A percentile compares a stretch with the other conserved stretches of the same genome.
phyloP scores from a whole-genome alignment of 2,113 vertebrate genomes.

The Misgurnus anguillicaudatus region DNA sequence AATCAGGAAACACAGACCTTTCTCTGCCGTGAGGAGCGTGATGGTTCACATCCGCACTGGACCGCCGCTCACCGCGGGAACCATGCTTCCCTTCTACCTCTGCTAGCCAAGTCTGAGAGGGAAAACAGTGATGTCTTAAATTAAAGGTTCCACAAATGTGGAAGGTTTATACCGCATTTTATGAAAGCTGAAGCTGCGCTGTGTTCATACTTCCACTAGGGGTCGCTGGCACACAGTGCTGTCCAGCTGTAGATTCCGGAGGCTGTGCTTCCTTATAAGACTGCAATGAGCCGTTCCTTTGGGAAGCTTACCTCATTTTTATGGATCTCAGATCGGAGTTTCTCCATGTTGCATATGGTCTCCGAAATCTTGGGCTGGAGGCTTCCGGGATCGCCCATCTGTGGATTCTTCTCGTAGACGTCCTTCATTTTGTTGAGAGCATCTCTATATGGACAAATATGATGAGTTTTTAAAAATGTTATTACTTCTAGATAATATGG shows the following conservation, averaged over 20 bases:
- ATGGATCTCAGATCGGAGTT: constrained; percentile 93
- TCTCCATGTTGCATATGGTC: constrained; percentile 95
- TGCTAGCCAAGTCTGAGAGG: constrained; percentile 82
- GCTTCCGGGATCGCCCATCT: constrained; percentile 96
- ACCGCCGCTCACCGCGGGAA: constrained; percentile 85
- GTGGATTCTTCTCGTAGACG: constrained; percentile 98
- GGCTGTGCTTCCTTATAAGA: constrained; percentile 48
- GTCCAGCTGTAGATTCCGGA: not conserved
- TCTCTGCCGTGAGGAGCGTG: constrained; percentile 95
- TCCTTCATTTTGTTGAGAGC: constrained; percentile 99
- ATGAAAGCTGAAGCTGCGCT: not conserved
- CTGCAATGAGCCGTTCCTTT: constrained; percentile 29
- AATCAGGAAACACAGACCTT: constrained; percentile 75
- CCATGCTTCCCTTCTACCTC: constrained; percentile 96
- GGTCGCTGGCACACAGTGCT: constrained; percentile 41
- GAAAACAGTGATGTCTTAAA: not conserved
- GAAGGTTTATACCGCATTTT: no score
- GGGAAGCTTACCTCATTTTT: constrained; percentile 87
- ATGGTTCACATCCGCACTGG: constrained; percentile 96
- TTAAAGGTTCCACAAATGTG: not conserved
- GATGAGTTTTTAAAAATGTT: not conserved
- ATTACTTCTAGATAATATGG: not conserved
- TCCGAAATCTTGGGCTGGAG: constrained; percentile 95
- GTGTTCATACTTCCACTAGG: constrained; percentile 41
- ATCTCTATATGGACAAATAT: constrained; percentile 74